phyloP scores from a whole-genome alignment of 2,888 invertebrate genomes.

The Drosophila maculinotata region DNA sequence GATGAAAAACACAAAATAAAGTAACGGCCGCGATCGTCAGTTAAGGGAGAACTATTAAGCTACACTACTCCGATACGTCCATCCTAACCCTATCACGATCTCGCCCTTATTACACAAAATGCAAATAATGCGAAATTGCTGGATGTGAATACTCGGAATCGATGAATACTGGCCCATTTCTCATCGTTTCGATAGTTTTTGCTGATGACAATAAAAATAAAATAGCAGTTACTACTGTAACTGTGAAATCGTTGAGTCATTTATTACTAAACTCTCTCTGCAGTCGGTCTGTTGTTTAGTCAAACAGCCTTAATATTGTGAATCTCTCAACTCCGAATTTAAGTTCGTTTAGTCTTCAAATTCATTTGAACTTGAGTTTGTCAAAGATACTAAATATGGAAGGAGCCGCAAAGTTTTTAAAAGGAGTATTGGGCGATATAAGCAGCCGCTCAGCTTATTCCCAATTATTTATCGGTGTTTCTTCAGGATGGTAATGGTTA shows the following conservation, averaged over 20 bases:
- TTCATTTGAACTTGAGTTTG: slow-evolving; percentile 1
- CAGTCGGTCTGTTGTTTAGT: slow-evolving; percentile 8
- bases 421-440: slow-evolving; percentile 89
- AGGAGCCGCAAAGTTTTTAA: slow-evolving; percentile 89
- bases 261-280: background rate
- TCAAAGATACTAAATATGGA: slow-evolving; percentile 83
- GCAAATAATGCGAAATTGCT: background rate
- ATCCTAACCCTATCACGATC: no score
- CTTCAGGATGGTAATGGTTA: slow-evolving; percentile 92
- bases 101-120: no score
- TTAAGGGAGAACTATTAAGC: no score
- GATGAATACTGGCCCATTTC: background rate
- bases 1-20: no score
- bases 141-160: background rate
- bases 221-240: slow-evolving; percentile 7
- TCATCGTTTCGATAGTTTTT: background rate
- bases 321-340: slow-evolving; percentile 1
- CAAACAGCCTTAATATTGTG: slow-evolving; percentile 1
- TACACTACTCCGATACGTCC: no score
- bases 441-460: slow-evolving; percentile 94
- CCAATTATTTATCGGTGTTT: slow-evolving; percentile 94
- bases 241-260: background rate
- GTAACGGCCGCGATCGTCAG: no score
- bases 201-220: background rate
- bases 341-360: background rate